A percentile compares a stretch with the other conserved stretches of the same genome.
Conservation (phyloP, 2,888 invertebrate species). For the Clitarchus hookeri region DNA sequence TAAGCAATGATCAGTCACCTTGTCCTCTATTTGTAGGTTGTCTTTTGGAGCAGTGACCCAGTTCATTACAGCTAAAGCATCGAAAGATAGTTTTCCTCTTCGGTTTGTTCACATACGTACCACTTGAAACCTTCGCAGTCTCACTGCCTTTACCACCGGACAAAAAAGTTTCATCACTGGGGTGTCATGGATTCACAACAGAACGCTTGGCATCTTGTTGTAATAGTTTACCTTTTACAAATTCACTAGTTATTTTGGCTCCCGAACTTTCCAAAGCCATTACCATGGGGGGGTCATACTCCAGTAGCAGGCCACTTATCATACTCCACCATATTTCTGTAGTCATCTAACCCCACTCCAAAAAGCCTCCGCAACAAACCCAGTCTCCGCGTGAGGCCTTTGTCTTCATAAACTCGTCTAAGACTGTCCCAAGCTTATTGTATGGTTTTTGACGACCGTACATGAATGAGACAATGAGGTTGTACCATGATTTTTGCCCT, state of each 20-base stretch:
- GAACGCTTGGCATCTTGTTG: slow-evolving; percentile 18
- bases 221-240: slow-evolving; percentile 21
- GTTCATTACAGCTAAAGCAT: background rate
- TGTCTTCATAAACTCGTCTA: slow-evolving; percentile 28
- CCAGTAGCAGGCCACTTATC: background rate
- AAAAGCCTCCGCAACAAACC: slow-evolving; percentile 22
- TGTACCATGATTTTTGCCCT: slow-evolving; percentile 48
- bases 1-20: background rate
- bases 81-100: background rate
- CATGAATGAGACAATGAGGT: slow-evolving; percentile 45
- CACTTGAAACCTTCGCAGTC: background rate
- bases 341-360: background rate
- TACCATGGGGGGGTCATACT: background rate
- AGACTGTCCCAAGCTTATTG: slow-evolving; percentile 32
- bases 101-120: background rate
- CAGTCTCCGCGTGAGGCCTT: slow-evolving; percentile 15
- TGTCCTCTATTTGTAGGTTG: background rate
- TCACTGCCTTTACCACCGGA: background rate
- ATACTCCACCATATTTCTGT: slow-evolving; percentile 11
- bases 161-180: background rate
- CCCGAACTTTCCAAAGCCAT: slow-evolving; percentile 3
- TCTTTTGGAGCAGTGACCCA: background rate
- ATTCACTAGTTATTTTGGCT: slow-evolving; percentile 20
- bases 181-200: background rate
- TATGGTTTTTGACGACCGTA: slow-evolving; percentile 27